phyloP scores from a whole-genome alignment of 2,888 invertebrate genomes.

The Blomia tropicalis region DNA sequence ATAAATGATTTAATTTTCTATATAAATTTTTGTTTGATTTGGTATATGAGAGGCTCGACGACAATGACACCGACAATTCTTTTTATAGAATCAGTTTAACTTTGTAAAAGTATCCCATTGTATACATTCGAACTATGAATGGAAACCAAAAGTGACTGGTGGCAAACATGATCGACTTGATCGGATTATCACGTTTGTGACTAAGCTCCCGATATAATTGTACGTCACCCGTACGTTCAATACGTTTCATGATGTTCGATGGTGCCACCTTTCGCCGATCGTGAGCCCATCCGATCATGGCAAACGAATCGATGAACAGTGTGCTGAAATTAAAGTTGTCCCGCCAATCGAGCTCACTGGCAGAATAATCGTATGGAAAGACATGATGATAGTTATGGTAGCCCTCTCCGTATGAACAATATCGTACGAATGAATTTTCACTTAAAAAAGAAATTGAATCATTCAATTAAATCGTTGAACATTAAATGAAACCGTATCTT shows the following conservation, averaged over 20 bases:
- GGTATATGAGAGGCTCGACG: no score
- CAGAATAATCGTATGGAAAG: constrained; percentile 15
- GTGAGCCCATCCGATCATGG: constrained; percentile 12
- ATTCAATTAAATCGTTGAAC: not conserved
- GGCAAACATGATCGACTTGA: not conserved
- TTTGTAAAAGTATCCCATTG: no score
- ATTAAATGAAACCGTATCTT: no score
- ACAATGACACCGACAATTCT: no score
- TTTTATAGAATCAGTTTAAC: no score
- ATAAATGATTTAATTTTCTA: no score
- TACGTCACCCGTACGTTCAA: not conserved
- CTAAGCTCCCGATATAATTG: no score
- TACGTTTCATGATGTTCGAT: not conserved
- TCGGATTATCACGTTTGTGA: not conserved
- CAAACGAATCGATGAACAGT: not conserved
- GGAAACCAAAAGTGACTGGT: not conserved
- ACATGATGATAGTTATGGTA: constrained; percentile 24
- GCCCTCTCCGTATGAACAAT: constrained; percentile 15
- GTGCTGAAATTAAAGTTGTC: constrained; percentile 8
- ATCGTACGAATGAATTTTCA: constrained; percentile 5
- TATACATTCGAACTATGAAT: not conserved
- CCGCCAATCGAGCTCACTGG: constrained; percentile 3
- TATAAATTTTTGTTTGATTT: no score
- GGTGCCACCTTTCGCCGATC: not conserved
- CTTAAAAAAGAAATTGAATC: not conserved